Base-by-base conservation (phyloP, 2,888 invertebrate species). In the Cancer borealis region DNA sequence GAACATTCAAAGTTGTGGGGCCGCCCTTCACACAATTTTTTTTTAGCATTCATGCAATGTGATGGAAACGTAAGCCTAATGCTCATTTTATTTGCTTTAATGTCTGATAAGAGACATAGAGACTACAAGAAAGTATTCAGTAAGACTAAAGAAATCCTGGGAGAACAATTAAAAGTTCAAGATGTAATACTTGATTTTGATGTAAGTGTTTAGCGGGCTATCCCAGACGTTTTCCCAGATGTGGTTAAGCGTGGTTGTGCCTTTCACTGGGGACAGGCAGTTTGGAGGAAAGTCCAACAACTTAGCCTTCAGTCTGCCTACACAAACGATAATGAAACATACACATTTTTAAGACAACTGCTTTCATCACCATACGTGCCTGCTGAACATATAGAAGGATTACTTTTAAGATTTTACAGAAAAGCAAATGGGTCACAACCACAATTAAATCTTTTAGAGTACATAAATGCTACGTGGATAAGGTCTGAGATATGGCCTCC, bases 241-340 rank as follows among this genome's bases (percentile, higher is more conserved):
- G 73, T 91, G n/a, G 54, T 60, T 49, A 91, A 49, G 49, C 45
- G 47, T 88, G 88, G 88, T 88, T 88, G 88, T 47, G 47, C 21
- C 88, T 88, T 88, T 73, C 91, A 91, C 45, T 91, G 91, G 91
- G 91, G 54, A 49, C 47, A 91, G 54, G 91, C 91, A n/a, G 91
- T 88, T 45, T 91, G 91, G 91, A 91, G 91, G 45, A 91, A 91
- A 30, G 21, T 91, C 26, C 54, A 49, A 91, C 60, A 91, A 49
- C 60, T 91, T 8, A 26, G 91, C 91, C 60, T 88, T 46, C 88
- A 90, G 39, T 21, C 54, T 39, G 5, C 60, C 17, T 92, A 88
- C 88, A 88, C 88, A 88, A 88, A 88, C 39, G 88, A 88, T 5
- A 39, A 21, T 17, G 88, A 39, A 5, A 88, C 21, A 46, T 39